Evolutionary conservation across 2,888 invertebrate genomes (phyloP).

Genomic region (Hypomecis punctinalis): DNA sequence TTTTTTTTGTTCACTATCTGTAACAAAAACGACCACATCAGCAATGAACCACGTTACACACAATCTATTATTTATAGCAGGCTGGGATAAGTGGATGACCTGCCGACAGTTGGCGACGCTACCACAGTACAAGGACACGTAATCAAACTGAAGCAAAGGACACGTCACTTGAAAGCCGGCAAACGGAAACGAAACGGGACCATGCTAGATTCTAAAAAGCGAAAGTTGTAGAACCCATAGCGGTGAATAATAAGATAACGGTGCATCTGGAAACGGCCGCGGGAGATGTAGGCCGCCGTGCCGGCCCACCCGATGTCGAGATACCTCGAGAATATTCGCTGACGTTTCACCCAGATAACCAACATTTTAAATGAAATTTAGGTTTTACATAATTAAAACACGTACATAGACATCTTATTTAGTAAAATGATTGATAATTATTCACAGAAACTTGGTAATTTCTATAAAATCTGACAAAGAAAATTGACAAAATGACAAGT

Average conservation of each 20-base stretch:
- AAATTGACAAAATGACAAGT: slow-evolving; percentile 33
- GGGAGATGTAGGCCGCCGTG: slow-evolving; percentile 62
- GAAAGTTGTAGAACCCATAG: slow-evolving; percentile 53
- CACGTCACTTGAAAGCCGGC: slow-evolving; percentile 60
- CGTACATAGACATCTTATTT: neutral
- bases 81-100: slow-evolving; percentile 6
- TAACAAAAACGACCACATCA: slow-evolving; percentile 45
- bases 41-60: slow-evolving; percentile 7
- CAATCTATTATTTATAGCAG: slow-evolving; percentile 1
- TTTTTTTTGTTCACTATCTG: slow-evolving; percentile 49
- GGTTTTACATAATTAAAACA: slow-evolving; percentile 3
- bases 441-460: slow-evolving; percentile 6
- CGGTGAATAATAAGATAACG: slow-evolving; percentile 55
- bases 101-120: slow-evolving; percentile 25
- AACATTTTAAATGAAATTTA: slow-evolving; percentile 37
- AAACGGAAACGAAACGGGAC: slow-evolving; percentile 30
- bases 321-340: slow-evolving; percentile 72
- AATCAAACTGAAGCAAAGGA: slow-evolving; percentile 50
- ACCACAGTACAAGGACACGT: slow-evolving; percentile 58
- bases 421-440: slow-evolving; percentile 6
- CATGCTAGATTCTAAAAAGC: slow-evolving; percentile 48
- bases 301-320: slow-evolving; percentile 54
- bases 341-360: slow-evolving; percentile 41
- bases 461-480: slow-evolving; percentile 31
- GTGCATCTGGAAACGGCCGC: slow-evolving; percentile 37